Percentiles rank a stretch among this genome's conserved stretches.
Evolutionary conservation across 2,113 vertebrate species (phyloP).

Genomic region (Potamarius usumacintae): DNA sequence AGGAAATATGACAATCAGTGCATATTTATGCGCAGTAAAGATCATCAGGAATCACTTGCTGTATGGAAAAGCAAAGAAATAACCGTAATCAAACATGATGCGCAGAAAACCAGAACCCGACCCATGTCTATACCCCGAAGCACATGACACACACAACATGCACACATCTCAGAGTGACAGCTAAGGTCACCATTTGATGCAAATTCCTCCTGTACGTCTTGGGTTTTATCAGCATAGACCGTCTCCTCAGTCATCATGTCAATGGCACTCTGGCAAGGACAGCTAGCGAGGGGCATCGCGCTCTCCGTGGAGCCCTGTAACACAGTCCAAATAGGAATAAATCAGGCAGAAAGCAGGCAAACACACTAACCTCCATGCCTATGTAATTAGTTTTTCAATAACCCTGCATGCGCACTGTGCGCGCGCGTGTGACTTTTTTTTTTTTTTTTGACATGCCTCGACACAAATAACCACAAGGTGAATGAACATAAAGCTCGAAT

Average conservation of each 20-base stretch:
- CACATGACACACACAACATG: conserved; percentile 50
- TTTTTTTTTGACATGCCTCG: conserved; percentile 61
- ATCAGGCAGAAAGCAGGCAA: conserved; percentile 63
- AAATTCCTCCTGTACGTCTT: conserved; percentile 72
- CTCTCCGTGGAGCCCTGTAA: conserved; percentile 68
- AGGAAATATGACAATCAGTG: neutral
- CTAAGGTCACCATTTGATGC: conserved; percentile 71
- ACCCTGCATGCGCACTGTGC: conserved; percentile 46
- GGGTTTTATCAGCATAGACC: conserved; percentile 74
- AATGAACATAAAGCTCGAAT: conserved; percentile 74
- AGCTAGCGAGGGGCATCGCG: conserved; percentile 67
- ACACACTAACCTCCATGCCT: conserved; percentile 23
- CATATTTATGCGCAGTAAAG: neutral
- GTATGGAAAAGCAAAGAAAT: neutral
- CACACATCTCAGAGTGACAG: conserved; percentile 74
- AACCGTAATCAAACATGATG: conserved; percentile 1
- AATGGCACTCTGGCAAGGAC: conserved; percentile 76
- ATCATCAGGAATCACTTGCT: neutral
- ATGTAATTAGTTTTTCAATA: conserved; percentile 61
- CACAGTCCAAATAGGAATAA: conserved; percentile 65
- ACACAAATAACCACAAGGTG: conserved; percentile 69
- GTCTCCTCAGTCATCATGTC: conserved; percentile 76
- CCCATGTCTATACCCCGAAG: conserved; percentile 40
- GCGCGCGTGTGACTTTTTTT: conserved; percentile 54
- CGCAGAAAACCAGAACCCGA: neutral